These are phyloP conservation scores for Menura novaehollandiae DNA, from an alignment of 2,113 vertebrate species.

Conservation along the genomic window DNA sequence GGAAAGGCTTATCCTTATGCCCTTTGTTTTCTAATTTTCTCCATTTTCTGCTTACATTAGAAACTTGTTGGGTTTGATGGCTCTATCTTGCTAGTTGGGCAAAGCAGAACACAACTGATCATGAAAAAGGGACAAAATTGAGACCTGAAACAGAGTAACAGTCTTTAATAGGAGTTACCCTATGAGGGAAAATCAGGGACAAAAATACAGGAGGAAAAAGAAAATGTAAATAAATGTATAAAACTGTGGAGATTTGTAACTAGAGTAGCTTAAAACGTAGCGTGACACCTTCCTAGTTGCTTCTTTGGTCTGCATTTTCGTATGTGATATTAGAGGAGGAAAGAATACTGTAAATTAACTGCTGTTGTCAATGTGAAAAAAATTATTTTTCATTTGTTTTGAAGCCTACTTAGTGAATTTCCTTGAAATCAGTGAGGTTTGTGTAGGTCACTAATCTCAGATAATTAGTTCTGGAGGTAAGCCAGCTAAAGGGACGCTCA, in stretches of 20 bases:
- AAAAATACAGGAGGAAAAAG: neutral
- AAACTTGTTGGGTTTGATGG: neutral
- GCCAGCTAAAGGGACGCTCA: neutral
- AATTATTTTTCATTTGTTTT: neutral
- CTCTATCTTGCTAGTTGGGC: neutral
- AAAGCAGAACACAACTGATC: neutral
- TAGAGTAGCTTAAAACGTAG: neutral
- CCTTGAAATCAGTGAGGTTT: slow-evolving; percentile 20
- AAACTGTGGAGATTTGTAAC: neutral
- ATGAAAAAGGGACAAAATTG: neutral
- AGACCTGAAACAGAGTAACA: neutral
- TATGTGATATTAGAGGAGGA: neutral
- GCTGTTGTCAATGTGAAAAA: neutral
- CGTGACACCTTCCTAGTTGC: neutral
- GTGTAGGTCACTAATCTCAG: slow-evolving; percentile 30
- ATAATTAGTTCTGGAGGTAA: slow-evolving; percentile 42
- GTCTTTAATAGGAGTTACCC: neutral
- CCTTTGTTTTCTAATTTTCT: neutral
- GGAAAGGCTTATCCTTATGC: neutral
- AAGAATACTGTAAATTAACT: neutral
- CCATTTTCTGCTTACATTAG: neutral
- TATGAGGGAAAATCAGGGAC: neutral
- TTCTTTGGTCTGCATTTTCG: neutral
- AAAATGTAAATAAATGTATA: neutral
- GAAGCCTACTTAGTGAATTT: neutral